Conservation (phyloP, 1,140 invertebrate genomes). For the Zelostemma sp. region DNA sequence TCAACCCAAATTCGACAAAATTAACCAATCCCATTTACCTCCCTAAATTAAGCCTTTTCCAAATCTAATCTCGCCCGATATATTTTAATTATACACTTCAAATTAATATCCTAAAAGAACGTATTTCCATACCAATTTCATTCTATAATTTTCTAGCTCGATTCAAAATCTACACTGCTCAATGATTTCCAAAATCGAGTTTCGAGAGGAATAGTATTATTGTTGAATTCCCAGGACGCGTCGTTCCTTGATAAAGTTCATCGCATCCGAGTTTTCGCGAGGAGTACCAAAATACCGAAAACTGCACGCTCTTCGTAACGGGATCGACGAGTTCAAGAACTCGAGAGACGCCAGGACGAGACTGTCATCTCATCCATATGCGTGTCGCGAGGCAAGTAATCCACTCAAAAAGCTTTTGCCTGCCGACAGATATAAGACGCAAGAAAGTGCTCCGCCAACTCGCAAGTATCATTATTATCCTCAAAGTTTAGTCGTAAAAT, state of each 20-base stretch:
- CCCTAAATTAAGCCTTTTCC: too few species aligned
- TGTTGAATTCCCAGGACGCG: not conserved
- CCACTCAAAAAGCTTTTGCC: slow-evolving; percentile 48
- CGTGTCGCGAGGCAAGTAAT: slow-evolving; percentile 49
- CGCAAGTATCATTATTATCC: slow-evolving; percentile 46
- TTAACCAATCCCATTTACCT: slow-evolving; percentile 41
- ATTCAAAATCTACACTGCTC: slow-evolving; percentile 12
- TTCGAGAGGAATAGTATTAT: not conserved
- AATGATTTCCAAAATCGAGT: not conserved
- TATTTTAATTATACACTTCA: too few species aligned
- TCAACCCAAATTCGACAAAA: slow-evolving; percentile 19
- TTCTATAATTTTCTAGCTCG: too few species aligned
- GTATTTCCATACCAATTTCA: too few species aligned
- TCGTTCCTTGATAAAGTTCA: not conserved
- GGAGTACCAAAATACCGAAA: slow-evolving; percentile 35
- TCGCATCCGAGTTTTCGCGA: slow-evolving; percentile 19
- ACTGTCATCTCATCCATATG: slow-evolving; percentile 51
- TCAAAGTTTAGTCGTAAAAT: slow-evolving; percentile 41
- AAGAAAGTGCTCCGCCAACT: slow-evolving; percentile 30
- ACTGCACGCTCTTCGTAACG: slow-evolving; percentile 37
- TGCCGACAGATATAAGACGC: slow-evolving; percentile 48
- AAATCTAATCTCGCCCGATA: too few species aligned
- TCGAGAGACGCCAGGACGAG: slow-evolving; percentile 30
- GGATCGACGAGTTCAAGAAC: slow-evolving; percentile 43
- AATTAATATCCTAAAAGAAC: too few species aligned